phyloP scores from a whole-genome alignment of 2,797 vertebrate genomes.

The Xenops minutus region DNA sequence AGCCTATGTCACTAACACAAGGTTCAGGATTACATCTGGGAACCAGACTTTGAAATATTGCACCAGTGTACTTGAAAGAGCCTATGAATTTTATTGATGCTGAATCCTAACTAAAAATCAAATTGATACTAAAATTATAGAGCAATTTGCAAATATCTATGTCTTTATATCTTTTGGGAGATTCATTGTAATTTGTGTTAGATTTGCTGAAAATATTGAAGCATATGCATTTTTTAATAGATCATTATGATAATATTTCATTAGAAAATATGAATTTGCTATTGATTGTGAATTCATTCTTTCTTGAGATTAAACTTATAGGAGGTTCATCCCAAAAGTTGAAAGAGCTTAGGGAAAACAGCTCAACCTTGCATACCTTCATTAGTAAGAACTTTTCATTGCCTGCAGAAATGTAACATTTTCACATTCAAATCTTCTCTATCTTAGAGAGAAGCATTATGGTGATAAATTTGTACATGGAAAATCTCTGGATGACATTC shows the following conservation, averaged over 20 bases:
- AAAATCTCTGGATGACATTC: background rate
- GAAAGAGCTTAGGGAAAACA: background rate
- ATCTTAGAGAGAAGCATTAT: background rate
- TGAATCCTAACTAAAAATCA: background rate
- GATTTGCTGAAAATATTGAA: background rate
- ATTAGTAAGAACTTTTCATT: background rate
- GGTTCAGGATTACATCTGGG: background rate
- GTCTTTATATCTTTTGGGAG: background rate
- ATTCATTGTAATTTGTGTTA: background rate
- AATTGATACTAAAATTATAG: background rate
- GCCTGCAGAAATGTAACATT: background rate
- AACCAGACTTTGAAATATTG: background rate
- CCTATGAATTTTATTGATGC: rapidly evolving
- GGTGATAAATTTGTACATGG: background rate
- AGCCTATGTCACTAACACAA: background rate
- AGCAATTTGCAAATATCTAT: background rate
- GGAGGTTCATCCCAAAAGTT: background rate
- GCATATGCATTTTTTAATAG: background rate
- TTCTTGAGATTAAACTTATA: background rate
- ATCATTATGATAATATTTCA: background rate
- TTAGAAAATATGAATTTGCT: background rate
- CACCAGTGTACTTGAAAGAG: background rate
- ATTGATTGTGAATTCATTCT: background rate
- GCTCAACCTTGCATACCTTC: background rate
- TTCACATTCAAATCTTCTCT: constrained; percentile 13